Conservation (phyloP, 2,113 vertebrate genomes). For the Grantiella picta region DNA sequence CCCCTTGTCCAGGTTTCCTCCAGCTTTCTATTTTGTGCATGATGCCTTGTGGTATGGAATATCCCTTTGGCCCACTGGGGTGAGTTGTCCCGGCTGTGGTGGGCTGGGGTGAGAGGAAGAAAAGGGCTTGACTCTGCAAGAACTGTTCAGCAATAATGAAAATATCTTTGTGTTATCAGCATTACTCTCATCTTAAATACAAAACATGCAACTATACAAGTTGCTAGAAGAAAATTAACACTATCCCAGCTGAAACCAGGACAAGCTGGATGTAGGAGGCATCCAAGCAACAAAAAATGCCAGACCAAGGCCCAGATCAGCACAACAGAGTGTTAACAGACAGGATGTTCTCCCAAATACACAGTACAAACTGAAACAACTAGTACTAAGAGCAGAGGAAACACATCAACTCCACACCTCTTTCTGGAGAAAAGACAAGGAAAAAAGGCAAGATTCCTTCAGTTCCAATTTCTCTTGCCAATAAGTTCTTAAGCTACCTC, state of each 20-base stretch:
- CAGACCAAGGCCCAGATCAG: not conserved
- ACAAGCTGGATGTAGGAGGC: not conserved
- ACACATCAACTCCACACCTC: not conserved
- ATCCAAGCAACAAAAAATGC: not conserved
- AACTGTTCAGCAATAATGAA: not conserved
- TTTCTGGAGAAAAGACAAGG: not conserved
- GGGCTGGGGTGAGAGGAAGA: not conserved
- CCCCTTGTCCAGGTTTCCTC: not conserved
- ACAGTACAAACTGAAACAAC: not conserved
- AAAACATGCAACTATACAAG: not conserved
- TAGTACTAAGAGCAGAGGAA: not conserved
- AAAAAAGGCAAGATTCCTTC: not conserved
- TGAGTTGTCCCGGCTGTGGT: not conserved
- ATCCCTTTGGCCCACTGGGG: not conserved
- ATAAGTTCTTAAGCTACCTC: not conserved
- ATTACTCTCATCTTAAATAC: not conserved
- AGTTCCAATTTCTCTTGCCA: not conserved
- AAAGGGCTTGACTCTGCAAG: not conserved
- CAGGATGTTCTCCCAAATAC: not conserved
- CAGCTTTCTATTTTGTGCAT: not conserved
- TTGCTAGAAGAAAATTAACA: not conserved
- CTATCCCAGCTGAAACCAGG: not conserved
- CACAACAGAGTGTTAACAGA: not conserved
- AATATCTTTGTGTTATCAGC: not conserved
- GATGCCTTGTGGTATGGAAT: not conserved